These are phyloP conservation scores for Orthosia cruda DNA, from an alignment of 2,888 invertebrate genomes.

Conservation along the genomic window DNA sequence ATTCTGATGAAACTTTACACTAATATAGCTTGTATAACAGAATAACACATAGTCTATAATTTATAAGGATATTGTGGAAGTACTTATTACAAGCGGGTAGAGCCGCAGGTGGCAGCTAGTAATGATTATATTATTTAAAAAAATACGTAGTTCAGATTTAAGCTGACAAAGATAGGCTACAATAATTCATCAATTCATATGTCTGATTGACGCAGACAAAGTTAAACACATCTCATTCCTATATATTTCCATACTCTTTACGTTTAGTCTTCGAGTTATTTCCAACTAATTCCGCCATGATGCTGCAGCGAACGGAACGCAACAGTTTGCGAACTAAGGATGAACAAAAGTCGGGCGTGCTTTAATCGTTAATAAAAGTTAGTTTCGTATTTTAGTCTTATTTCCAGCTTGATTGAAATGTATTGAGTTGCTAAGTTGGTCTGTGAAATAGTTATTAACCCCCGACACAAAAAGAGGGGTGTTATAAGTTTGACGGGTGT, in stretches of 20 bases:
- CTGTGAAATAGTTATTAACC: background rate
- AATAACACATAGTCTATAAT: too few species aligned
- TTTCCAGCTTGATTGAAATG: constrained; percentile 47
- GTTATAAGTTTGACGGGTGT: too few species aligned
- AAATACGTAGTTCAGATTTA: too few species aligned
- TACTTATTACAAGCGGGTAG: too few species aligned
- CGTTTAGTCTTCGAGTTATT: constrained; percentile 30
- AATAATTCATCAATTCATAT: background rate
- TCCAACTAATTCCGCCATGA: constrained; percentile 20
- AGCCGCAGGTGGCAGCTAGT: too few species aligned
- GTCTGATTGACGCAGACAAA: background rate
- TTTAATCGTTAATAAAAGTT: constrained; percentile 56
- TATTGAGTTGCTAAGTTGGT: constrained; percentile 23
- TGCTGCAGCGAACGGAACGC: constrained; percentile 25
- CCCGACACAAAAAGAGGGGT: too few species aligned
- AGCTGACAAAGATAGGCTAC: too few species aligned
- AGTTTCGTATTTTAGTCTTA: constrained; percentile 31
- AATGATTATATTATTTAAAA: too few species aligned
- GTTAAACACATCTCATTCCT: background rate
- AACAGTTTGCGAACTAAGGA: constrained; percentile 60
- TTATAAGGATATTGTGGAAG: too few species aligned
- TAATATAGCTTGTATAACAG: too few species aligned
- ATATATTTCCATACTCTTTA: constrained; percentile 6
- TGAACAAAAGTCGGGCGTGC: constrained; percentile 57
- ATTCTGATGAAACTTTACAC: too few species aligned